Percentiles rank a stretch among this genome's conserved stretches.
phyloP scores from a whole-genome alignment of 2,888 invertebrate genomes.

The Eristalis pertinax region DNA sequence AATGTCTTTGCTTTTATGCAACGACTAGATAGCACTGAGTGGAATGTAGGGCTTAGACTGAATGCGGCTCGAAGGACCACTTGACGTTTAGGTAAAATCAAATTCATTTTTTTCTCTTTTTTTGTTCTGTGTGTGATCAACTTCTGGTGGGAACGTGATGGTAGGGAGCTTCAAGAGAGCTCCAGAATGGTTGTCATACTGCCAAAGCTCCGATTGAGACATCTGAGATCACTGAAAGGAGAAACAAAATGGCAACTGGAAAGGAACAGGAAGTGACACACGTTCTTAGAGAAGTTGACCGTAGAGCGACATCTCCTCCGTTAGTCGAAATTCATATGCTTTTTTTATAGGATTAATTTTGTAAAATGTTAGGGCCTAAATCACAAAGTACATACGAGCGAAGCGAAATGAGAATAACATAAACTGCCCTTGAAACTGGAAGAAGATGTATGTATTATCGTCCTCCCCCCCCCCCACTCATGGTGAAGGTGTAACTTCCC shows the following conservation, averaged over 20 bases:
- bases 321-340: slow-evolving; percentile 72
- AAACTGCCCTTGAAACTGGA: slow-evolving; percentile 43
- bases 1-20: slow-evolving; percentile 68
- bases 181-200: slow-evolving; percentile 24
- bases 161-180: neutral
- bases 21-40: slow-evolving; percentile 7
- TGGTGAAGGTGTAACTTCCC: slow-evolving; percentile 60
- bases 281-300: slow-evolving; percentile 47
- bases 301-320: slow-evolving; percentile 76
- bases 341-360: slow-evolving; percentile 45
- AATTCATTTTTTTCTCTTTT: slow-evolving; percentile 44
- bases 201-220: slow-evolving; percentile 36
- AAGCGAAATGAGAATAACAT: neutral
- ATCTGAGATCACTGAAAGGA: slow-evolving; percentile 27
- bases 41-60: neutral
- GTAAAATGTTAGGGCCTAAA: slow-evolving; percentile 33
- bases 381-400: slow-evolving; percentile 14
- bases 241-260: slow-evolving; percentile 19
- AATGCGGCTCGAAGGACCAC: slow-evolving; percentile 24
- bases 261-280: slow-evolving; percentile 16
- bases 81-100: slow-evolving; percentile 49
- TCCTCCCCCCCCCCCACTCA: slow-evolving; percentile 17
- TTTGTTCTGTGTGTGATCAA: slow-evolving; percentile 27
- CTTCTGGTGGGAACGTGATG: slow-evolving; percentile 24
- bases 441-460: neutral